Base-by-base conservation (phyloP, 2,113 vertebrate genomes). In the Nesoenas mayeri region DNA sequence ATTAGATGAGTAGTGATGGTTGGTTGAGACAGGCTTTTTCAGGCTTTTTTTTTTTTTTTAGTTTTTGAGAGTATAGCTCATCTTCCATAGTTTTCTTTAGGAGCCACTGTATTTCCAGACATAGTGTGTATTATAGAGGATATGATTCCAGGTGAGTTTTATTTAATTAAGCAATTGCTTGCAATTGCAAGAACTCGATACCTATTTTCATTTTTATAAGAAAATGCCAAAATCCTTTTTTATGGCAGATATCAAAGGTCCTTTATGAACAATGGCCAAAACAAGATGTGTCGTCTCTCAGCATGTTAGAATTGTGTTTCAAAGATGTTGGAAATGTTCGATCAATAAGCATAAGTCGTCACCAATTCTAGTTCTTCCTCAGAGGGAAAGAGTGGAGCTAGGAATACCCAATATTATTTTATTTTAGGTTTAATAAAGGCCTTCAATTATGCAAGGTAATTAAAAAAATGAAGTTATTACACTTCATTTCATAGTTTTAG, bases 371-470 rank as follows among this genome's bases (percentile, higher is more conserved):
- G n/a, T 53, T 93, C 16, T 89, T 91, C 20, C 21, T 83, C 25
- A 40, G 34, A 77, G 17, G 38, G 34, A 75, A 75, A 47, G 80
- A 40, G 3, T 32, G 12, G 5, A 10, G 2, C 14, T 11, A 60
- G 12, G 22, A 56, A 32, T 65, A 80, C 6, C 4, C 44, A 53
- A 44, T 28, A 40, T 15, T 53, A 7, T n/a, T 86, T 71, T 38
- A 50, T 53, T 47, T 61, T 5, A 28, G 4, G 18, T 84, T 81
- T 57, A 72, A 70, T 50, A 62, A 91, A 74, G 93, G 4, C 12
- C 31, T 94, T 90, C 53, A 86, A 21, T 93, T 92, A 91, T 54
- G 15, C 16, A 91, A 73, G 58, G 85, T 64, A 95, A 95, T 38
- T 12, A 38, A 38, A 38, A 38, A 38, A 11, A 11, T 4, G 38